These are phyloP conservation scores for Pollenia griseotomentosa DNA, from an alignment of 2,888 invertebrate genomes.

Conservation along the genomic window DNA sequence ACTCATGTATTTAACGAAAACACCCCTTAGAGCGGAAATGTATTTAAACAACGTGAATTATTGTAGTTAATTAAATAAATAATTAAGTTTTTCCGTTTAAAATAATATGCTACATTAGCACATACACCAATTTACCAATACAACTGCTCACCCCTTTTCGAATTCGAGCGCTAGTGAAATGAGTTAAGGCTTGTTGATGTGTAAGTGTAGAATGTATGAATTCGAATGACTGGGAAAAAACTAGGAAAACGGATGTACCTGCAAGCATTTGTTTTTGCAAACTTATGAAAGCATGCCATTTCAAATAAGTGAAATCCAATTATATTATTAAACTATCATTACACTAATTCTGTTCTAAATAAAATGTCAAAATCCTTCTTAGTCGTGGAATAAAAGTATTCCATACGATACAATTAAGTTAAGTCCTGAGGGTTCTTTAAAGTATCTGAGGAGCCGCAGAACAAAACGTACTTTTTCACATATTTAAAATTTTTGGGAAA, in stretches of 20 bases:
- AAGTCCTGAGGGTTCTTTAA: no score
- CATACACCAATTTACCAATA: slow-evolving; percentile 13
- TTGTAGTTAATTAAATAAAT: slow-evolving; percentile 70
- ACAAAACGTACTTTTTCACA: no score
- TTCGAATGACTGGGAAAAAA: not conserved
- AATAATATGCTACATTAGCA: slow-evolving; percentile 40
- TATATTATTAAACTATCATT: no score
- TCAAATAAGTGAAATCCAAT: no score
- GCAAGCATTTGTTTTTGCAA: no score
- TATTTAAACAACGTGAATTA: slow-evolving; percentile 57
- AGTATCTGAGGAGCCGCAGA: no score
- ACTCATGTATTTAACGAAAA: slow-evolving; percentile 15
- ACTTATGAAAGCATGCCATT: no score
- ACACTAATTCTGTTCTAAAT: no score
- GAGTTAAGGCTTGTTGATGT: slow-evolving; percentile 10
- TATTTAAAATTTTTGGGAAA: no score
- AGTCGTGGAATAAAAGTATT: no score
- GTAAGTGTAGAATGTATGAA: not conserved
- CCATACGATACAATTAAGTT: no score
- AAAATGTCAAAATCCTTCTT: no score
- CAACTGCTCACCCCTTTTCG: not conserved
- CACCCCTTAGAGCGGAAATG: slow-evolving; percentile 53
- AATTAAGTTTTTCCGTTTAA: slow-evolving; percentile 68
- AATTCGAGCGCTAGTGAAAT: not conserved
- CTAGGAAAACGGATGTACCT: not conserved